Base-by-base conservation (phyloP, 2,888 invertebrate genomes). In the Drosophila buzzatii region DNA sequence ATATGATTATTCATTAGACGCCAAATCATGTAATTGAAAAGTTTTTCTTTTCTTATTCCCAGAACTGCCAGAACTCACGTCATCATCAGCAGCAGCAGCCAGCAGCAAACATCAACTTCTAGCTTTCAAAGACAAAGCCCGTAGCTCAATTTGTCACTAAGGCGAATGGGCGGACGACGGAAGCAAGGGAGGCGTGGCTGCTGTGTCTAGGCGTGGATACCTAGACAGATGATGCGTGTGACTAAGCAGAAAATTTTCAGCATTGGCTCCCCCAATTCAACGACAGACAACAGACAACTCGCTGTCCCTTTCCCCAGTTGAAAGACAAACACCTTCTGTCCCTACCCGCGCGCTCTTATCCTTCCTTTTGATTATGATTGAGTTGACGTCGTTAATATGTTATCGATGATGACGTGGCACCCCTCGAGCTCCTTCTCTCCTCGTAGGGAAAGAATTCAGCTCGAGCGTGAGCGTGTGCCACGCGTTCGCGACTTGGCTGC, bases 361-460 rank as follows among this genome's bases (percentile, higher is more conserved):
- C 35, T 27, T 14, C 20, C n/a, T 44, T 12, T 52, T 79, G 79
- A 81, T 89, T 87, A 90, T 91, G 89, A 90, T 90, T 89, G 83
- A 85, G 87, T 73, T 89, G 91, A 90, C 80, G 89, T 90, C 83
- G 83, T 87, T 89, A 90, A 90, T 90, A 82, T 81, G 87, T 79
- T 79, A 81, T 83, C 84, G 82, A 82, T 70, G 76, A 68, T 57
- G 70, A 67, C 7, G 67, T 27, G 18, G 41, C 8, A 61, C 33
- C 35, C 51, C 27, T 27, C 47, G 6, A 14, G 55, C 51, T 60
- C 45, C 59, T 63, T 45, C 56, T 31, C 45, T 44, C 42, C 1
- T 14, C 39, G 16, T 1, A 39, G 61, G 41, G 45, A 35, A 18
- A 20, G n/a, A 31, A 18, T n/a, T 23, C 55, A 45, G 47, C 44